phyloP scores from a whole-genome alignment of 2,113 vertebrate species.

The Bucco capensis region DNA sequence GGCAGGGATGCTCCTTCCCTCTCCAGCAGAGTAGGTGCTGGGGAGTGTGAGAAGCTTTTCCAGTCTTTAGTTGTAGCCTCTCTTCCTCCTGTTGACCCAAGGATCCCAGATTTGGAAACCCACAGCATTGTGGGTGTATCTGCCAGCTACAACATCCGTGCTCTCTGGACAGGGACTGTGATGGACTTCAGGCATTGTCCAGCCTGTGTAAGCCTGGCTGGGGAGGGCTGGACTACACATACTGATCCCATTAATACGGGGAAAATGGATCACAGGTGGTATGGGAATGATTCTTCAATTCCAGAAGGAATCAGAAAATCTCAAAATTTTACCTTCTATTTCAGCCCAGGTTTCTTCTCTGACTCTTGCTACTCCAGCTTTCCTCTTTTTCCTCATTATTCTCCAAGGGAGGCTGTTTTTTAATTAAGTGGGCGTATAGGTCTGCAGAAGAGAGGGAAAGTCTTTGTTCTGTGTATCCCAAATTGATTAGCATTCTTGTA shows the following conservation, averaged over 20 bases:
- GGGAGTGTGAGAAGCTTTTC: background rate
- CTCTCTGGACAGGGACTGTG: accelerated
- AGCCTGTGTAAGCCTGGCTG: background rate
- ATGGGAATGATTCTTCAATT: background rate
- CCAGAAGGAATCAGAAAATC: background rate
- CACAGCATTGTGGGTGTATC: accelerated
- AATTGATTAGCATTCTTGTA: conserved; percentile 4
- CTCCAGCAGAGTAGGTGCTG: accelerated
- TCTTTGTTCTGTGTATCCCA: background rate
- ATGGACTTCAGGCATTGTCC: background rate
- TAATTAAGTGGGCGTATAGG: background rate
- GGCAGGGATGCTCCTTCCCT: background rate
- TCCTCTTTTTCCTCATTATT: background rate
- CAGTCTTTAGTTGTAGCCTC: background rate
- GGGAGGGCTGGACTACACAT: background rate
- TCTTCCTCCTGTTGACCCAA: background rate
- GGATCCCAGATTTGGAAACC: background rate
- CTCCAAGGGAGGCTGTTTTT: background rate
- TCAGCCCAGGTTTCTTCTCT: background rate
- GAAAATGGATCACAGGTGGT: background rate
- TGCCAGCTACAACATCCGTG: accelerated
- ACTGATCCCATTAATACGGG: background rate
- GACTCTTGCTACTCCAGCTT: background rate
- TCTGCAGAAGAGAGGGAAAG: background rate
- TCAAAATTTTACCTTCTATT: background rate